Conservation (phyloP, 2,888 invertebrate species). For the Cryptus armator region DNA sequence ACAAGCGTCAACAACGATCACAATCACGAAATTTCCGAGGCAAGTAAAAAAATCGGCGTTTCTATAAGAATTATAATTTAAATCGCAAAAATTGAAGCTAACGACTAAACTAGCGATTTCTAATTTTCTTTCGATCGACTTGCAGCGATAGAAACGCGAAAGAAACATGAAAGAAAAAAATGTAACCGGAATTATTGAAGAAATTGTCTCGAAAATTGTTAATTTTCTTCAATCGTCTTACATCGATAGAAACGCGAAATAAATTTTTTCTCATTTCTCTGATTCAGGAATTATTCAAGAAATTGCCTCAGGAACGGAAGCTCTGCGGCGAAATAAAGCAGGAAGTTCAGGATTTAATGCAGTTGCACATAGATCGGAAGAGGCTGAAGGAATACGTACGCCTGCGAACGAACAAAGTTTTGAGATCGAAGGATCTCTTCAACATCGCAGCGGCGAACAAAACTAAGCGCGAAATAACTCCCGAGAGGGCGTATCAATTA, state of each 20-base stretch:
- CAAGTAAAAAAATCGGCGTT: conserved; percentile 50
- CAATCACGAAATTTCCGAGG: conserved; percentile 85
- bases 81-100: too few relatives aligned
- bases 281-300: conserved; percentile 81
- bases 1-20: conserved; percentile 85
- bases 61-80: too few relatives aligned
- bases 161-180: conserved; percentile 17
- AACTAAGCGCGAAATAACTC: conserved; percentile 80
- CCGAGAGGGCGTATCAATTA: conserved; percentile 80
- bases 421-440: conserved; percentile 83
- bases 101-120: too few relatives aligned
- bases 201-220: neutral
- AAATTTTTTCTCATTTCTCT: neutral
- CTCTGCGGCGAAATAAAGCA: conserved; percentile 82
- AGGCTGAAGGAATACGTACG: conserved; percentile 83
- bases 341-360: conserved; percentile 83
- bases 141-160: too few relatives aligned
- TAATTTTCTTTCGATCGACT: too few relatives aligned
- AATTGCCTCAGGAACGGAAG: conserved; percentile 83
- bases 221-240: neutral
- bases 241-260: neutral
- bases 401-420: conserved; percentile 81
- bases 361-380: conserved; percentile 82
- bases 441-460: conserved; percentile 83
- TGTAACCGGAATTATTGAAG: neutral